Base-by-base conservation (phyloP, 37 sponge, comb jelly and placozoan species). In the Cliona cf. orientalis region DNA sequence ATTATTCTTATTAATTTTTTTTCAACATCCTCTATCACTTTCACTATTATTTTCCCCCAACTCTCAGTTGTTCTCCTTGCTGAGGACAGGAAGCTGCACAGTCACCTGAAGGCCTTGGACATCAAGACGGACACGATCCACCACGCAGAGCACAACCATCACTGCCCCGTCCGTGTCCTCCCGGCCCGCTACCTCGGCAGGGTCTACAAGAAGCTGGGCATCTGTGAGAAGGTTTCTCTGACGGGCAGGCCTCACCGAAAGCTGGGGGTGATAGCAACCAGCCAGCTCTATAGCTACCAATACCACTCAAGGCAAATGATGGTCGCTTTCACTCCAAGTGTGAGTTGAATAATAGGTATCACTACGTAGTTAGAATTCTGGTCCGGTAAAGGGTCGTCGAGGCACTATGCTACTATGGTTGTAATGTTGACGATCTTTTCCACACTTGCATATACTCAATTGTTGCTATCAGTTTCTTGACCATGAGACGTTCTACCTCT, bases 401-500 rank as follows among this genome's bases (percentile, higher is more conserved):
- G n/a, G n/a, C n/a, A n/a, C n/a, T n/a, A n/a, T n/a, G n/a, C n/a
- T n/a, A n/a, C n/a, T n/a, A n/a, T n/a, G n/a, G n/a, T n/a, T n/a
- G n/a, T n/a, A n/a, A n/a, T n/a, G n/a, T n/a, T 49, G 14, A 11
- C 55, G 55, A 19, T 49, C 17, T 17, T 49, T 49, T 49, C 55
- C 14, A 19, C 55, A 19, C 17, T n/a, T n/a, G n/a, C n/a, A n/a
- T n/a, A n/a, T n/a, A n/a, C n/a, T n/a, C n/a, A n/a, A n/a, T n/a
- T 53, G 3, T 31, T 26, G 12, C 41, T 1, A 53, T 26, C 66
- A 95, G 96, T 92, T 92, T 73, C 23, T 95, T 32, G 96, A 95
- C 67, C 93, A 95, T 25, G 93, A 93, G 63, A 59, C 93, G 26
- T 95, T 92, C 76, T 95, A 95, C 68, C 57, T 95, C n/a, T 95